Conservation (phyloP, 2,797 vertebrate species). For the Clamator glandarius region DNA sequence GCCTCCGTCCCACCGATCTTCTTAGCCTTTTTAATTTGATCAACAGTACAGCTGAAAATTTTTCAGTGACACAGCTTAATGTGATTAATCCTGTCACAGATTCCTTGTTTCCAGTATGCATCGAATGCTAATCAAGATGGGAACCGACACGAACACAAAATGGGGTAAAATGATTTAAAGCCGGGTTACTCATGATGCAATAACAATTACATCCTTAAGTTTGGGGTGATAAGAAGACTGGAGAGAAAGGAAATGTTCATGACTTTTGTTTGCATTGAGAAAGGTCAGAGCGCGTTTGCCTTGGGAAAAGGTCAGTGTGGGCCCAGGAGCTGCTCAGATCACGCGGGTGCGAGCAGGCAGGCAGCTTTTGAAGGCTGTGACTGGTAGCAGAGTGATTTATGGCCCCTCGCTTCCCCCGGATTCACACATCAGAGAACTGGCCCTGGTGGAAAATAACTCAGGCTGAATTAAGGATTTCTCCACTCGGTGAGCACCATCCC, state of each 20-base stretch:
- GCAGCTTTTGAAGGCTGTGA: neutral
- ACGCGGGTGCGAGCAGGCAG: rapidly evolving
- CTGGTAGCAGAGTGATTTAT: neutral
- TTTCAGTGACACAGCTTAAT: neutral
- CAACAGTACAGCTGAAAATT: rapidly evolving
- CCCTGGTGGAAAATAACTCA: neutral
- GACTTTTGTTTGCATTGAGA: neutral
- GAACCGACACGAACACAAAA: rapidly evolving
- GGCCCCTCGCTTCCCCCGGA: neutral
- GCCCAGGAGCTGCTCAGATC: neutral
- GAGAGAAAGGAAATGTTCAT: neutral
- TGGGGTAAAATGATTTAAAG: neutral
- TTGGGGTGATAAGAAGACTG: neutral
- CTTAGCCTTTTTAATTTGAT: neutral
- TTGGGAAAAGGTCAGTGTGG: neutral
- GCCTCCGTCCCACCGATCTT: neutral
- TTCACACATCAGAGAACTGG: rapidly evolving
- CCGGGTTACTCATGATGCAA: neutral
- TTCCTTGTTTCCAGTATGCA: neutral
- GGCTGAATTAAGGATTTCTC: neutral
- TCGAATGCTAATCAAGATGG: neutral
- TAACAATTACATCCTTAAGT: neutral
- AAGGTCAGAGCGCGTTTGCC: neutral
- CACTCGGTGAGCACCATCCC: rapidly evolving
- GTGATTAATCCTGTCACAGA: neutral